Evolutionary conservation across 2,113 vertebrate species (phyloP).

Genomic region (Myrmecobius fasciatus): DNA sequence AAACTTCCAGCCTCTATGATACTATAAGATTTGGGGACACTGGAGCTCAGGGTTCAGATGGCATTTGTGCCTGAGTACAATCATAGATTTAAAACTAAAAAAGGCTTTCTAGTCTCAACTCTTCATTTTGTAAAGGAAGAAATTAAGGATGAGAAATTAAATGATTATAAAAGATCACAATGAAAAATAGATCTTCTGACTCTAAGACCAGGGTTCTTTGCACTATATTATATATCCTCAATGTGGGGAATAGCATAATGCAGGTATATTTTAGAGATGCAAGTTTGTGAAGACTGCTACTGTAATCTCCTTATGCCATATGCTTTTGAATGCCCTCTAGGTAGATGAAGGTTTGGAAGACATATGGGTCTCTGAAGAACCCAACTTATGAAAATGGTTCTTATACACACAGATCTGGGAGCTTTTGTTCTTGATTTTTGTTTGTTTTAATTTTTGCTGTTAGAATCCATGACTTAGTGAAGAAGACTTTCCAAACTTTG

Average conservation of each 20-base stretch:
- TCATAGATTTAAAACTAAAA: neutral
- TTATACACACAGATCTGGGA: neutral
- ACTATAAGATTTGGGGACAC: neutral
- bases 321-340: neutral
- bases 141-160: neutral
- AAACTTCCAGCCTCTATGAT: neutral
- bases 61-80: neutral
- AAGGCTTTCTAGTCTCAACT: neutral
- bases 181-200: neutral
- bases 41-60: neutral
- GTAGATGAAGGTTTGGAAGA: neutral
- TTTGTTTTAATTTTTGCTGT: neutral
- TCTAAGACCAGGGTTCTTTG: neutral
- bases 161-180: neutral
- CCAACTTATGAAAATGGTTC: neutral
- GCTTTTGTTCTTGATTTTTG: neutral
- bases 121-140: conserved; percentile 23
- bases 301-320: neutral
- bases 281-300: neutral
- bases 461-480: neutral
- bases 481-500: neutral
- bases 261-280: neutral
- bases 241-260: neutral
- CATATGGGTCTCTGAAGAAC: neutral
- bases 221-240: neutral